Base-by-base conservation (phyloP, 2,888 invertebrate genomes). In the Amblyteles armatorius region DNA sequence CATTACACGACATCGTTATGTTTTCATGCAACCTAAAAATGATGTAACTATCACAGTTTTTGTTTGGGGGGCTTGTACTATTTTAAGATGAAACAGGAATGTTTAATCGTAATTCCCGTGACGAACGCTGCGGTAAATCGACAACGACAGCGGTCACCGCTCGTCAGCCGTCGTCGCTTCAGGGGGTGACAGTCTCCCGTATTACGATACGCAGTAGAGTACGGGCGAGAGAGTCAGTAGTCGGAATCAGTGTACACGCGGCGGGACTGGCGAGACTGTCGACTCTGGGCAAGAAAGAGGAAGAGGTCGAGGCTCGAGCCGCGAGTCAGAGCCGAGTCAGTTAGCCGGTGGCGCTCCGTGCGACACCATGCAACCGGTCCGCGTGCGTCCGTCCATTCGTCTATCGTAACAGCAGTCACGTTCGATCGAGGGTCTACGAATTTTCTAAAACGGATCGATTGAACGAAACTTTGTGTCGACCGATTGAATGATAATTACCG, bases 341-440 rank as follows among this genome's bases (percentile, higher is more conserved):
- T 92, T 90, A 90, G 89, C 90, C 91, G 90, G 89, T 91, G 90
- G 91, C 91, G 88, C 86, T 91, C 88, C 88, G 87, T 83, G 88
- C 88, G 89, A 86, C 84, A 89, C 81, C 87, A 89, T 77, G 83
- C 67, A 79, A 65, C 76, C 74, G 65, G 33, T 65, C 44, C 19
- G 79, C 40, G 65, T 68, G 26, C 26, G 44, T 71, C 36, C 11
- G 65, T n/a, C 13, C 36, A 16, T 67, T 67, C 7, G 19, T 11
- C 16, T 33, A 16, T 26, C 29, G 33, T 63, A 22, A 26, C 57
- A 57, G 44, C 44, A 44, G 4, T 44, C 11, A 57, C 57, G 22
- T 57, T 40, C 57, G 57, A 73, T 60, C 60, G 9, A 4, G 22
- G 11, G 4, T 57, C 57, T 22, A 26, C 11, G 26, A 11, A 11